Percentiles rank a stretch among this genome's conserved stretches.
Conservation (phyloP, 2,888 invertebrate species). For the Gerris lacustris region DNA sequence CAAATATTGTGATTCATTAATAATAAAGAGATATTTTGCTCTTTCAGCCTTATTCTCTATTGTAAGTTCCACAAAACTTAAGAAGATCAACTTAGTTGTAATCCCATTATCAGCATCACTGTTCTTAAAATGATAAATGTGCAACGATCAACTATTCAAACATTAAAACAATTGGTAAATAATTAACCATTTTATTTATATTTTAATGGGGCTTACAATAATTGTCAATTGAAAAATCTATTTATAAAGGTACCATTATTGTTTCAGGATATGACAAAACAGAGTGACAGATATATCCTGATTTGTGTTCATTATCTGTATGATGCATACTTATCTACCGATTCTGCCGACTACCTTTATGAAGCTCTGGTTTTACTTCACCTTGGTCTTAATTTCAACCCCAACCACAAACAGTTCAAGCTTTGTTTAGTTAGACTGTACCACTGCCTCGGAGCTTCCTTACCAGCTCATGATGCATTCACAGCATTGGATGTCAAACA, state of each 20-base stretch:
- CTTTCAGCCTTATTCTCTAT: too few relatives aligned
- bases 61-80: too few relatives aligned
- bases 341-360: slow-evolving; percentile 39
- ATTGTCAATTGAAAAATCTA: background rate
- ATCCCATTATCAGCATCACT: too few relatives aligned
- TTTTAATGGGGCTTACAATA: too few relatives aligned
- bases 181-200: too few relatives aligned
- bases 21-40: too few relatives aligned
- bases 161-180: too few relatives aligned
- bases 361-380: slow-evolving; percentile 60
- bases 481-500: slow-evolving; percentile 80
- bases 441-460: slow-evolving; percentile 57
- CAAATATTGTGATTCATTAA: too few relatives aligned
- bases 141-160: too few relatives aligned
- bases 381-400: slow-evolving; percentile 59
- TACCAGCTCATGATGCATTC: slow-evolving; percentile 61
- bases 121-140: too few relatives aligned
- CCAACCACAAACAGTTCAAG: slow-evolving; percentile 81
- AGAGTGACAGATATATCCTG: slow-evolving; percentile 61
- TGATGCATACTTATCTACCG: slow-evolving; percentile 43
- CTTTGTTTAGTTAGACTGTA: slow-evolving; percentile 70
- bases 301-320: slow-evolving; percentile 60
- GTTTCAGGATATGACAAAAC: slow-evolving; percentile 33
- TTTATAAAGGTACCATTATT: background rate
- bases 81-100: too few relatives aligned